These are phyloP conservation scores for Parnassius orleans DNA, from an alignment of 2,888 invertebrate species.

Conservation along the genomic window DNA sequence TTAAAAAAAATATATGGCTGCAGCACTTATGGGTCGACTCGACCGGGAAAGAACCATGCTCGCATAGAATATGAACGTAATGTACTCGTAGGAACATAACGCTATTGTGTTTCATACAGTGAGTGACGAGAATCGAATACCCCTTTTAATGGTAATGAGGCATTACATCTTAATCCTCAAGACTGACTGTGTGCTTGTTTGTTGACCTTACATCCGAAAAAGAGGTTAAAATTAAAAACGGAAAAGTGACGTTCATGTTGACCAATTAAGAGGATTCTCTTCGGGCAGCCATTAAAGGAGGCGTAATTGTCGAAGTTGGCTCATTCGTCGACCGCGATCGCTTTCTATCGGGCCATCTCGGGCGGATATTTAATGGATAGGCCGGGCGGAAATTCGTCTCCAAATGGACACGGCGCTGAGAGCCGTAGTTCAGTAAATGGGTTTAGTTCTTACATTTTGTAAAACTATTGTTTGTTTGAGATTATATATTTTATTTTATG, in stretches of 20 bases:
- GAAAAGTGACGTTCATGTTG: background rate
- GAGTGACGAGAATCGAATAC: no score
- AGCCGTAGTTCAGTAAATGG: conserved; percentile 3
- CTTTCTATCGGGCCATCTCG: conserved; percentile 52
- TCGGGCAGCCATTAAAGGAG: conserved; percentile 65
- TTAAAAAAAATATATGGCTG: no score
- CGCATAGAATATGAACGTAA: no score
- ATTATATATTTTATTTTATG: background rate
- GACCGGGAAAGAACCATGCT: no score
- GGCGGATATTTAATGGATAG: conserved; percentile 58
- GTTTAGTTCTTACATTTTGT: conserved; percentile 3
- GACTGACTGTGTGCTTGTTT: no score
- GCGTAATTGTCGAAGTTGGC: conserved; percentile 69
- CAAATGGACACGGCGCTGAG: conserved; percentile 7
- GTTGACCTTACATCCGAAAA: no score
- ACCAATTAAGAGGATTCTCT: conserved; percentile 63
- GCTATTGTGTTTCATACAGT: no score
- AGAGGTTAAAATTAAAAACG: no score
- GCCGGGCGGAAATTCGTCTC: conserved; percentile 23
- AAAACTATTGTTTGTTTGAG: background rate
- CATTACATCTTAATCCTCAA: no score
- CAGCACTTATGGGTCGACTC: no score
- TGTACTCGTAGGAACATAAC: no score
- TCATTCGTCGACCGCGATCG: conserved; percentile 66
- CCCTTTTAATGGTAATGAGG: no score